phyloP scores from a whole-genome alignment of 2,113 vertebrate genomes.

The Thunnus thynnus region DNA sequence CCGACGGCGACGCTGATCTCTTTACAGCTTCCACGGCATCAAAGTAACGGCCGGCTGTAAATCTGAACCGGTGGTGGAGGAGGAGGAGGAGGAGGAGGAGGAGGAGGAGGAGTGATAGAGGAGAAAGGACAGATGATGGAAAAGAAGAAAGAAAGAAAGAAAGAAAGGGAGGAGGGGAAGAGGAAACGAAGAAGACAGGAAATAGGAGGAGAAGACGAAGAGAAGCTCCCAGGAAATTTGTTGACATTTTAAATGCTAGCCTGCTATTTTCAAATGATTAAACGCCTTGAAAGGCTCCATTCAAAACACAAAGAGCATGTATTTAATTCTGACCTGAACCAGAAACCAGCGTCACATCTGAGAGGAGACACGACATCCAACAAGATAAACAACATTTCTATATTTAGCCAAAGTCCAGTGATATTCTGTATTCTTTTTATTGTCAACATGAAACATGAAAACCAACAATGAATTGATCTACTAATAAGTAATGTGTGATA shows the following conservation, averaged over 20 bases:
- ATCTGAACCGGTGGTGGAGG: constrained; percentile 65
- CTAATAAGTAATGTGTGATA: too few relatives aligned
- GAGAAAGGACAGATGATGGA: constrained; percentile 54
- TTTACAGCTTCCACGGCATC: constrained; percentile 92
- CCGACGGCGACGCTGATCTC: constrained; percentile 90
- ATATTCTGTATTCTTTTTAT: too few relatives aligned
- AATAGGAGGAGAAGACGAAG: neutral
- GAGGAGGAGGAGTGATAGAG: neutral
- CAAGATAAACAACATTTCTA: too few relatives aligned
- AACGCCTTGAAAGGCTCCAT: neutral
- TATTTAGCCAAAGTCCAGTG: too few relatives aligned
- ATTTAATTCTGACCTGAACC: neutral
- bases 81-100: neutral
- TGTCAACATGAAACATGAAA: too few relatives aligned
- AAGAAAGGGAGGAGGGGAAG: neutral
- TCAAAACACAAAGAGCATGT: neutral
- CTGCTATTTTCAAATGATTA: constrained; percentile 10
- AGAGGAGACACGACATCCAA: too few relatives aligned
- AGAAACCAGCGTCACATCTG: too few relatives aligned
- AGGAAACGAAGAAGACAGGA: constrained; percentile 25
- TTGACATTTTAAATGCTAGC: neutral
- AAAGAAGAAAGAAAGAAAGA: too few relatives aligned
- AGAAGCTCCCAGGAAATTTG: neutral
- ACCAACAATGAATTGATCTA: too few relatives aligned
- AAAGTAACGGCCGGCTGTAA: constrained; percentile 92